phyloP scores from a whole-genome alignment of 1,140 invertebrate genomes.

The Eupristina koningsbergeri region DNA sequence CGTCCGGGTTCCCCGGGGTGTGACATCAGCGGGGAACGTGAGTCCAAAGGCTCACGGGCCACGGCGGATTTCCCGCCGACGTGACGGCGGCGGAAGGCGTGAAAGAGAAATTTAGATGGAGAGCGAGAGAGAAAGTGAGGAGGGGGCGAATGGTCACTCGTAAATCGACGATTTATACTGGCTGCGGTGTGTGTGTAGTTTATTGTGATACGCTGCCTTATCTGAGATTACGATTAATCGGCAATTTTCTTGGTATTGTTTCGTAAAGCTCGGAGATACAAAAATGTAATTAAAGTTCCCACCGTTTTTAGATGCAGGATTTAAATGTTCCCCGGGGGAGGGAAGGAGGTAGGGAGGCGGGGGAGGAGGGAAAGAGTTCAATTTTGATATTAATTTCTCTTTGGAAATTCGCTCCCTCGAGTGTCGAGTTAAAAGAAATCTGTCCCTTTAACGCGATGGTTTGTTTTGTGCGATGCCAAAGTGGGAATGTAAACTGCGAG shows the following conservation, averaged over 20 bases:
- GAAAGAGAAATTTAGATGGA: slow-evolving; percentile 27
- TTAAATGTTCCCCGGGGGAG: not conserved
- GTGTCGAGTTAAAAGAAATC: too few species aligned
- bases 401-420: too few species aligned
- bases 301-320: not conserved
- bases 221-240: slow-evolving; percentile 17
- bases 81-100: slow-evolving; percentile 2
- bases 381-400: too few species aligned
- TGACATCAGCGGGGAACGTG: slow-evolving; percentile 55
- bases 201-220: slow-evolving; percentile 14
- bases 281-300: slow-evolving; percentile 25
- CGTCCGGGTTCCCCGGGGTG: not conserved
- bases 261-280: slow-evolving; percentile 18
- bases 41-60: slow-evolving; percentile 20
- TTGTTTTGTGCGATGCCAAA: too few species aligned
- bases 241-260: slow-evolving; percentile 11
- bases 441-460: too few species aligned
- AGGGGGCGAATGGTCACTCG: not conserved
- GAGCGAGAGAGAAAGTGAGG: slow-evolving; percentile 19
- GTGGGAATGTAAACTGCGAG: too few species aligned
- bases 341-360: too few species aligned
- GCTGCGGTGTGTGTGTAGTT: slow-evolving; percentile 12
- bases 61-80: slow-evolving; percentile 48
- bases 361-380: too few species aligned
- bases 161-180: slow-evolving; percentile 7